Base-by-base conservation (phyloP, 2,888 invertebrate genomes). In the Aspidiotus destructor region DNA sequence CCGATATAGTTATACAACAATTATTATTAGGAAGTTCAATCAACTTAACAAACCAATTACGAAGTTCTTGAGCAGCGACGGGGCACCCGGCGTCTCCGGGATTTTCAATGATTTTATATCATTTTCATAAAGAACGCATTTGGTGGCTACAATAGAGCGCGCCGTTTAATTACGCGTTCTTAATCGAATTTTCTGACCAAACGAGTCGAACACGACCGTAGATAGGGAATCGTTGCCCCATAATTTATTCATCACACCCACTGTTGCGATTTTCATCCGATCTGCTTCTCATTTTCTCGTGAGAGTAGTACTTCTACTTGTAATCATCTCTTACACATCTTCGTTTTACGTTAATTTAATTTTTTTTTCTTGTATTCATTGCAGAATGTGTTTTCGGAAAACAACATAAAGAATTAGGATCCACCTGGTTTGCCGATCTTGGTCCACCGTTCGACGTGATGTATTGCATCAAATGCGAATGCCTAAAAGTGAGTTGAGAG, bases 381-480 rank as follows among this genome's bases (percentile, higher is more conserved):
- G 63, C 86, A 91, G 95, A 95, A 83, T 96, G 95, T 77, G 86
- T 88, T 75, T 90, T 95, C 77, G 95, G 93, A 71, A 90, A 90
- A 77, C 86, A 88, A 78, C 84, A 89, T 65, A 86, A 88, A 74
- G 92, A 93, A 79, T 81, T 95, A 73, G 92, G 92, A 68, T 88
- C 92, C 63, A 86, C 87, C 74, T 96, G 95, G 94, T 90, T 87
- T 76, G 93, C 95, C 63, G 91, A 92, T 78, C 81, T 96, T 73
- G 94, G 94, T 69, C 89, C 91, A 68, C 94, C 95, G 16, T 92
- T 93, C 77, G 95, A 94, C 71, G 86, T 92, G 73, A 89, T 94
- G 86, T 89, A 90, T 80, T 96, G 95, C 84, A 91, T 95, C 81
- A 88, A 87, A 82, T 96, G 95, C 82, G 89, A 92, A 83, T 95